phyloP scores from a whole-genome alignment of 2,888 invertebrate genomes.

The Leptodirus hochenwartii region DNA sequence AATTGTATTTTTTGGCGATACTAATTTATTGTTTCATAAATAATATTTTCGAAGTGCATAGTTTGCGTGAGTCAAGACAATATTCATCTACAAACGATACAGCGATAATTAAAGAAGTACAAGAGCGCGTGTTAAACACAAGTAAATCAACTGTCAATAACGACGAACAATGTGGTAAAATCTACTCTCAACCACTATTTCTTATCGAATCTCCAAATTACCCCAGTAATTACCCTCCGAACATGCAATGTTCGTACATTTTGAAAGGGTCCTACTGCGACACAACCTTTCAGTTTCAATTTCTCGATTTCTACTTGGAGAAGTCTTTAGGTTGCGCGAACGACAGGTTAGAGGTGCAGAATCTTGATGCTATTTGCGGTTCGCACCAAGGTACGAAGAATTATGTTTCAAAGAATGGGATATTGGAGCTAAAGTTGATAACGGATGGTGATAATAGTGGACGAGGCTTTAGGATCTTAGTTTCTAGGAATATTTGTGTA shows the following conservation, averaged over 20 bases:
- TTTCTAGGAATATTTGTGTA: no score
- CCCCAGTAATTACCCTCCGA: constrained; percentile 28
- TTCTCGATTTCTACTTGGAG: constrained; percentile 34
- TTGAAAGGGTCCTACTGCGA: constrained; percentile 31
- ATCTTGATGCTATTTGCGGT: constrained; percentile 32
- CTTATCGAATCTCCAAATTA: constrained; percentile 32
- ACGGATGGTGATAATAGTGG: constrained; percentile 21
- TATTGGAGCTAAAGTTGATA: constrained; percentile 29
- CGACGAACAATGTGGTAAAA: constrained; percentile 10
- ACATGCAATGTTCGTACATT: constrained; percentile 30
- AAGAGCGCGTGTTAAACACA: no score
- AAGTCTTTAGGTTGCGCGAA: constrained; percentile 29
- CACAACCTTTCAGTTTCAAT: constrained; percentile 33
- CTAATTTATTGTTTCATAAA: no score
- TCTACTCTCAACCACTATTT: constrained; percentile 10
- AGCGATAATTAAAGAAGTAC: no score
- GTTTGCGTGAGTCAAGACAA: no score
- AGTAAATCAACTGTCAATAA: background rate
- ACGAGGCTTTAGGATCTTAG: constrained; percentile 32
- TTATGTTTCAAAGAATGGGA: constrained; percentile 29
- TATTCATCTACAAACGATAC: no score
- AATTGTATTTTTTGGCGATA: no score
- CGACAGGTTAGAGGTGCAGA: constrained; percentile 32
- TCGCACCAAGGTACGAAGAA: constrained; percentile 26
- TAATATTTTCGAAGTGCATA: no score